phyloP scores from a whole-genome alignment of 2,888 invertebrate species.

The Mayetiola destructor region DNA sequence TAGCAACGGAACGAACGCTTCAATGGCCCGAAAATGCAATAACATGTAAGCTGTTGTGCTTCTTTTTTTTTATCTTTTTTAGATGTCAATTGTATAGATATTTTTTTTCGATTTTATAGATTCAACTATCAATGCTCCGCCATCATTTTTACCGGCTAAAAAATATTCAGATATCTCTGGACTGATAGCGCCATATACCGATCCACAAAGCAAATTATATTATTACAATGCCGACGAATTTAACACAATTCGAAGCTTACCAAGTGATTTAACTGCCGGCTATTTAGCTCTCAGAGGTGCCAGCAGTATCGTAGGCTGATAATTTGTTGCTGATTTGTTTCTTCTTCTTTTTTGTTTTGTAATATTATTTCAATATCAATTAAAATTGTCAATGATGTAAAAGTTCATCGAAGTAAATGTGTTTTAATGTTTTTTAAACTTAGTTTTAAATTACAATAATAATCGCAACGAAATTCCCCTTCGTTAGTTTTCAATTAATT shows the following conservation, averaged over 20 bases:
- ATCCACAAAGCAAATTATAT: slow-evolving; percentile 77
- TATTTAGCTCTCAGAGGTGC: slow-evolving; percentile 76
- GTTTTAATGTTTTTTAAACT: background rate
- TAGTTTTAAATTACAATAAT: too few relatives aligned
- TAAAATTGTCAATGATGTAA: background rate
- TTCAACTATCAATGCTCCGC: slow-evolving; percentile 79
- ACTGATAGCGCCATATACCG: slow-evolving; percentile 71
- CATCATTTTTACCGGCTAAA: slow-evolving; percentile 78
- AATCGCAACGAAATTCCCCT: too few relatives aligned
- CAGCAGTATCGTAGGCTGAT: slow-evolving; percentile 50
- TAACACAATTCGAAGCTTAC: slow-evolving; percentile 66
- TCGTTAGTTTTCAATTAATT: too few relatives aligned
- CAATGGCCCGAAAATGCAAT: slow-evolving; percentile 65
- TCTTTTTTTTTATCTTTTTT: background rate
- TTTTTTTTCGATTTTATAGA: slow-evolving; percentile 39
- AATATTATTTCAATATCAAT: background rate
- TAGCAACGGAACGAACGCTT: slow-evolving; percentile 60
- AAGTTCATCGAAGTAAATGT: background rate
- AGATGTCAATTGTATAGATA: background rate
- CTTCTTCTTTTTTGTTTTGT: background rate
- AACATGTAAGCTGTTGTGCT: slow-evolving; percentile 44
- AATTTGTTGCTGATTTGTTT: background rate
- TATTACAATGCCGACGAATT: slow-evolving; percentile 81
- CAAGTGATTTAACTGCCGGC: slow-evolving; percentile 84
- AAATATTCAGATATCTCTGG: slow-evolving; percentile 91